These are phyloP conservation scores for Xestia c-nigrum DNA, from an alignment of 2,888 invertebrate genomes.

Conservation along the genomic window DNA sequence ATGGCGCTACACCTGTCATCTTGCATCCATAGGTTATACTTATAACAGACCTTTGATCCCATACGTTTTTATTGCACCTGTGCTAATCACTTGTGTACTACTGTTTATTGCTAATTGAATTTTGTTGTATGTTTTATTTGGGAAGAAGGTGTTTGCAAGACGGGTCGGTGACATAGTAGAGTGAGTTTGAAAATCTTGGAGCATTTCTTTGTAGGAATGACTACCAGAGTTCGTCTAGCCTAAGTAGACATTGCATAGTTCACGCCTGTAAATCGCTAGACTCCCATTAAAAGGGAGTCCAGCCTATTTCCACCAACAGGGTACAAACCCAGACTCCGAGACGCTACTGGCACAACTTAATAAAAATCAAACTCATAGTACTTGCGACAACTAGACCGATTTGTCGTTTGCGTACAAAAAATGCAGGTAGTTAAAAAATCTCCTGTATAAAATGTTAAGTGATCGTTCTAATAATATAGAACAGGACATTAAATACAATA, in stretches of 20 bases:
- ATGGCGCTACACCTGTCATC: conserved; percentile 23
- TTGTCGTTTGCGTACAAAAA: too few species aligned
- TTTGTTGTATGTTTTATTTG: neutral
- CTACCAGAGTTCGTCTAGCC: neutral
- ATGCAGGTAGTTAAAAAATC: neutral
- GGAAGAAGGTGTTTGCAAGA: neutral
- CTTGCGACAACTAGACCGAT: neutral
- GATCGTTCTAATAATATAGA: neutral
- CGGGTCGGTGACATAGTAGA: neutral
- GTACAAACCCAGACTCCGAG: neutral
- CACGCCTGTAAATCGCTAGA: too few species aligned
- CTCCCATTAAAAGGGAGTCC: too few species aligned
- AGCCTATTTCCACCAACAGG: neutral
- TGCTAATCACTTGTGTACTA: neutral
- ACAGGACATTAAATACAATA: neutral
- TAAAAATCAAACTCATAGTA: neutral
- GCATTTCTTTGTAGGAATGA: neutral
- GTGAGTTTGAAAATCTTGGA: neutral
- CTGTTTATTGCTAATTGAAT: conserved; percentile 13
- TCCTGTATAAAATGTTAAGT: neutral
- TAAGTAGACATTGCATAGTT: neutral
- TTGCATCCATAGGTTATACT: conserved; percentile 7
- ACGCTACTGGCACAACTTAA: neutral
- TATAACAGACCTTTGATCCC: conserved; percentile 39
- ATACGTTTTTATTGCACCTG: conserved; percentile 41